phyloP scores from a whole-genome alignment of 2,797 vertebrate species.

The Meda fulgida region DNA sequence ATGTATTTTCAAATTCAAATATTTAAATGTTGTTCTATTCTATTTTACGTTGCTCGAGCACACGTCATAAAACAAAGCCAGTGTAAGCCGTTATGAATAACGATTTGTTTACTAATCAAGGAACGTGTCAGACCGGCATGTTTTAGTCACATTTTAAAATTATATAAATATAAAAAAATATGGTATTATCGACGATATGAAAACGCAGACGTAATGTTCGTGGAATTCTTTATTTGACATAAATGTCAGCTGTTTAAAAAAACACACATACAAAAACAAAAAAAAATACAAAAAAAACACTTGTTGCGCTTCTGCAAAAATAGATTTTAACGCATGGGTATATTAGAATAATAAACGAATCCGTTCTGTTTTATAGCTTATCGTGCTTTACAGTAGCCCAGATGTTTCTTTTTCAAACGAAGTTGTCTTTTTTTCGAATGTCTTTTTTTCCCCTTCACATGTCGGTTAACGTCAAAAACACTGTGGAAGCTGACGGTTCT shows the following conservation, averaged over 20 bases:
- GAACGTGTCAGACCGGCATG: not conserved
- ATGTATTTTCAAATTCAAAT: not conserved
- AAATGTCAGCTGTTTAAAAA: not conserved
- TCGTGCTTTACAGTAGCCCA: not conserved
- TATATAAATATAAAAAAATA: not conserved
- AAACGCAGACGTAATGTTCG: not conserved
- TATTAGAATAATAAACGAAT: constrained; percentile 5
- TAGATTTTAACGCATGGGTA: not conserved
- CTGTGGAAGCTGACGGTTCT: not conserved
- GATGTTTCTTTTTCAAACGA: not conserved
- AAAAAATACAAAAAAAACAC: not conserved
- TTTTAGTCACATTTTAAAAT: not conserved
- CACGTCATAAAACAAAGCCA: not conserved
- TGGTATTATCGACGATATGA: not conserved
- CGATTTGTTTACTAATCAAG: not conserved
- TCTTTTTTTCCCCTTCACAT: constrained; percentile 29
- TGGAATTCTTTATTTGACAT: not conserved
- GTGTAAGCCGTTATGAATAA: not conserved
- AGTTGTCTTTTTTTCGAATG: constrained; percentile 32
- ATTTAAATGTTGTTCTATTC: not conserved
- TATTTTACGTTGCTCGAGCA: not conserved
- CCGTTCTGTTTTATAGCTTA: not conserved
- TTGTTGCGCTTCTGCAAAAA: constrained; percentile 24
- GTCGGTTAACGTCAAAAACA: constrained; percentile 24
- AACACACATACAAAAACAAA: too few species aligned